A percentile compares a stretch with the other conserved stretches of the same genome.
Evolutionary conservation across 1,140 invertebrate species (phyloP).

Genomic region (Heliconius eleuchia): DNA sequence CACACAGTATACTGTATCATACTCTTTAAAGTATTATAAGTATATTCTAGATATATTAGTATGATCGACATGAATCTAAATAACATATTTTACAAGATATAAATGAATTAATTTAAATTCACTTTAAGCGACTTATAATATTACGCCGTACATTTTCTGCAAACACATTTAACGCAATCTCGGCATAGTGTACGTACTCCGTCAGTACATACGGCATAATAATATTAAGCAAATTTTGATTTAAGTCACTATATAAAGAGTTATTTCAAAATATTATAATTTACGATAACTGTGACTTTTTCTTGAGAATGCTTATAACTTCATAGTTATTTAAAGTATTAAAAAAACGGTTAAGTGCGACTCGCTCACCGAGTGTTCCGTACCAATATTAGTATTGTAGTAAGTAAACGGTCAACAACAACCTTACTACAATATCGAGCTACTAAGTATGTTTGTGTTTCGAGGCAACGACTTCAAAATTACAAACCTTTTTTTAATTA

Average conservation of each 20-base stretch:
- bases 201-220: not conserved
- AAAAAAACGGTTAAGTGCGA: no score
- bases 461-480: no score
- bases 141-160: not conserved
- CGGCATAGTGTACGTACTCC: not conserved
- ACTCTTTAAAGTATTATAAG: not conserved
- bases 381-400: no score
- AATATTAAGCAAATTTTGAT: not conserved
- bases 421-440: no score
- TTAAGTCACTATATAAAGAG: not conserved
- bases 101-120: slow-evolving; percentile 2
- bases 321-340: no score
- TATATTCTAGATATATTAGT: not conserved
- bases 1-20: no score
- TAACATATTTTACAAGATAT: not conserved
- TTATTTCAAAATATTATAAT: not conserved
- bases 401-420: no score
- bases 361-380: no score
- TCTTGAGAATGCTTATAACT: not conserved
- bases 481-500: no score
- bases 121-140: not conserved
- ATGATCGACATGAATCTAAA: not conserved
- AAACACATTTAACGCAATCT: slow-evolving; percentile 1
- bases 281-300: not conserved
- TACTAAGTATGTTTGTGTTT: no score